Evolutionary conservation across 2,888 invertebrate species (phyloP), one percentile per base, ranked within the genome.

Genomic region (Epirrhoe alternata): DNA sequence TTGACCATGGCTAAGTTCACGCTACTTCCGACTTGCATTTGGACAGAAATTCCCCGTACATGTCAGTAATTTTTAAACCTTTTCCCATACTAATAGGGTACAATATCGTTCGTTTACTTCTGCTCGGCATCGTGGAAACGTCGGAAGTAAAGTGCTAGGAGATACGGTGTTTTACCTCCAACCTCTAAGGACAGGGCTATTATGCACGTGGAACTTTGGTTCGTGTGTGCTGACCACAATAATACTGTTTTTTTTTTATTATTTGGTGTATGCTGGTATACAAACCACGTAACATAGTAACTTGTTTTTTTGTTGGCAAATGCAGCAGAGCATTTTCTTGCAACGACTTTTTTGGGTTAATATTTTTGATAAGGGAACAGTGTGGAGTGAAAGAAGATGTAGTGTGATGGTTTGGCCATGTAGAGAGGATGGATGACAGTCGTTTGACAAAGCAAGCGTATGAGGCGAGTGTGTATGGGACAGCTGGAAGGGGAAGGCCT

Each of bases 1-100:
- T 69, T 71, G 85, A 73, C 84, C 86, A 73, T 78, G 78, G 67
- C 52, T 64, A 74, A 85, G 85, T 84, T 77, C 79, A 70, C 60
- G 55, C 42, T 64, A 82, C 82, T 86, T 87, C 85, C 86, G 84
- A 77, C 75, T 77, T 71, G 69, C 60, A 69, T 68, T 71, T 57
- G 66, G 76, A 67, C 72, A 76, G 74, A 72, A 75, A 75, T 45
- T 58, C 58, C 51, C 51, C 12, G 14, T 50, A 1, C 45, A 47
- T n/a, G 33, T 24, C 54, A 51, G 6, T 24, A 45, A 17, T 65
- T 54, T 60, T 6, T 51, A 49, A 51, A 17, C 42, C n/a, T 56
- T 65, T 56, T 60, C 10, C 24, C n/a, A 53, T 49, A 38, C 0
- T 0, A 4, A 7, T 50, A 64, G 49, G 16, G 49, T 17, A 5